These are phyloP conservation scores for Leucophenga varia DNA, from an alignment of 1,140 invertebrate genomes.

Conservation along the genomic window DNA sequence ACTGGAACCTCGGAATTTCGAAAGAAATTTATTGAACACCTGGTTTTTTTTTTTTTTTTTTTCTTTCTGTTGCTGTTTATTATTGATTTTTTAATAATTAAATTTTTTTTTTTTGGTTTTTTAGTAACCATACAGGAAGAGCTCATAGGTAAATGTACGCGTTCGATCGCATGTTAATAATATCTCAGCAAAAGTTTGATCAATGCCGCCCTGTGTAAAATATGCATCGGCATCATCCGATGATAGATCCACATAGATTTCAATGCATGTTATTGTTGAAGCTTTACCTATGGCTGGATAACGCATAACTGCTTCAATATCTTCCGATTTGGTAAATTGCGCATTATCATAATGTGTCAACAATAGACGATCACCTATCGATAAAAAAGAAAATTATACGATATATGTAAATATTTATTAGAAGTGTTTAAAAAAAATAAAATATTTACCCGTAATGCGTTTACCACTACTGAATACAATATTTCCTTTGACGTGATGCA, in stretches of 20 bases:
- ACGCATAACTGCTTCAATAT: slow-evolving; percentile 35
- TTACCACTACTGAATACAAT: slow-evolving; percentile 33
- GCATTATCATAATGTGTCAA: slow-evolving; percentile 36
- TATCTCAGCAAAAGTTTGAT: slow-evolving; percentile 26
- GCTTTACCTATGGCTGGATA: slow-evolving; percentile 27
- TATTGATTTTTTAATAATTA: no score
- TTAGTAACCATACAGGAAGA: slow-evolving; percentile 48
- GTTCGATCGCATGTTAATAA: slow-evolving; percentile 34
- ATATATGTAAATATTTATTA: not conserved
- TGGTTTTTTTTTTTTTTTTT: slow-evolving; percentile 4
- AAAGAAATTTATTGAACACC: not conserved
- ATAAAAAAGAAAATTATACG: not conserved
- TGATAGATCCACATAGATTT: slow-evolving; percentile 41
- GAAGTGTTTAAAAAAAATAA: not conserved
- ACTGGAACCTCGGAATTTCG: no score
- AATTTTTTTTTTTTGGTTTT: no score
- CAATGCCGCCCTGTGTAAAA: slow-evolving; percentile 35
- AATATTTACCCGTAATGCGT: slow-evolving; percentile 34
- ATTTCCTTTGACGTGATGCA: slow-evolving; percentile 43
- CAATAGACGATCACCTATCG: slow-evolving; percentile 36
- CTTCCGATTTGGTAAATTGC: slow-evolving; percentile 29
- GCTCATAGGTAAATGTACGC: slow-evolving; percentile 37
- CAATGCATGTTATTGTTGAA: slow-evolving; percentile 32
- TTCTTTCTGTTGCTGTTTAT: not conserved
- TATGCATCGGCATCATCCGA: slow-evolving; percentile 32